These are phyloP conservation scores for Ectemnius lituratus DNA, from an alignment of 2,888 invertebrate species.

Conservation along the genomic window DNA sequence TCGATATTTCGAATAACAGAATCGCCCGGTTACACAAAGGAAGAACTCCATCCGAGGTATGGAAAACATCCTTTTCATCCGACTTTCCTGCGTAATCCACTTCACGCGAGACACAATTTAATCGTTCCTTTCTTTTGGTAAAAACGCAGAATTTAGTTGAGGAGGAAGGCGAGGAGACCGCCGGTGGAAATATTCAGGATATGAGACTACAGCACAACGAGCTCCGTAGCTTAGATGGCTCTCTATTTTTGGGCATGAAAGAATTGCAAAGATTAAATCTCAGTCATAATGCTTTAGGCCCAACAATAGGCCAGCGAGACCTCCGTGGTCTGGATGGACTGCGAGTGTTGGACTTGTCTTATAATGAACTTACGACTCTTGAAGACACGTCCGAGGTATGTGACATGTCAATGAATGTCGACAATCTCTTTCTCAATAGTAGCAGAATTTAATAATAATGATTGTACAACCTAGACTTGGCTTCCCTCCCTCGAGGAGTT, in stretches of 20 bases:
- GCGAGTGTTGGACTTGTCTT: constrained; percentile 86
- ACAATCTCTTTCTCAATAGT: too few species aligned
- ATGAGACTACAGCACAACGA: constrained; percentile 87
- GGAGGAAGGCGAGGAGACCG: constrained; percentile 80
- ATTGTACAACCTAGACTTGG: constrained; percentile 82
- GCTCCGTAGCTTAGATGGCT: constrained; percentile 85
- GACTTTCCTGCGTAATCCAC: not conserved
- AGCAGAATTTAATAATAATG: not conserved
- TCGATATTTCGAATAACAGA: constrained; percentile 88
- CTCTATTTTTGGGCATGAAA: constrained; percentile 85
- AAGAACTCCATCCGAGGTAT: constrained; percentile 72
- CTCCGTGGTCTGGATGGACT: constrained; percentile 88
- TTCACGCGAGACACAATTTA: too few species aligned
- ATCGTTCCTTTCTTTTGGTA: not conserved
- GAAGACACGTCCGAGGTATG: constrained; percentile 90
- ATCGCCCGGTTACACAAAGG: constrained; percentile 80
- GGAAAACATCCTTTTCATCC: not conserved
- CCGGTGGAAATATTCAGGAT: constrained; percentile 83
- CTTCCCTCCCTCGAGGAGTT: constrained; percentile 88
- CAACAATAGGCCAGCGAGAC: constrained; percentile 87
- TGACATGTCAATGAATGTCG: too few species aligned
- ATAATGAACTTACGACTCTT: constrained; percentile 87
- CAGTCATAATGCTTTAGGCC: constrained; percentile 85
- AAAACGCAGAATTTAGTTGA: constrained; percentile 86
- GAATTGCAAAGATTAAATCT: constrained; percentile 86